Evolutionary conservation across 1,140 invertebrate genomes (phyloP).

Genomic region (Cyclargus thomasi): DNA sequence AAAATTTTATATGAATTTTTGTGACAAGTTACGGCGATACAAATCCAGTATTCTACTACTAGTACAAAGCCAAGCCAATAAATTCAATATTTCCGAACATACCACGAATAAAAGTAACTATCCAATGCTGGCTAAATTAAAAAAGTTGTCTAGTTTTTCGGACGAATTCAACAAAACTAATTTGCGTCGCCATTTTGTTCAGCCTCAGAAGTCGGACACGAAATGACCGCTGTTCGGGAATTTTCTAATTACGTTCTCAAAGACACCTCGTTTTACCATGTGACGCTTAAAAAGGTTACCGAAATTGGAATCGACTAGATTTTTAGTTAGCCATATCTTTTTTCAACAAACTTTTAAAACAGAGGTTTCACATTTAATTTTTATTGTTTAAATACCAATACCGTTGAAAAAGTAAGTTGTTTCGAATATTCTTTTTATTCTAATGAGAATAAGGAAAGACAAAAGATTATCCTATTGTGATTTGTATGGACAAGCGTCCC

Average conservation of each 20-base stretch:
- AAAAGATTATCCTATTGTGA: too few species aligned
- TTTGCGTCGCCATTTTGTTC: slow-evolving; percentile 44
- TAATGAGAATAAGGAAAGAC: too few species aligned
- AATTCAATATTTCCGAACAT: not conserved
- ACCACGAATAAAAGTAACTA: not conserved
- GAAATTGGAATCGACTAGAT: slow-evolving; percentile 57
- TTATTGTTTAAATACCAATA: not conserved
- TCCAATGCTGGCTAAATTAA: not conserved
- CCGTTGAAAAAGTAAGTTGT: too few species aligned
- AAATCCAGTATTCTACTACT: not conserved
- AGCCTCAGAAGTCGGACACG: slow-evolving; percentile 30
- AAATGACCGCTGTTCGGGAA: slow-evolving; percentile 62
- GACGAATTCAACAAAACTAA: slow-evolving; percentile 59
- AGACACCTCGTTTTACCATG: slow-evolving; percentile 71
- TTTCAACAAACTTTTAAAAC: too few species aligned
- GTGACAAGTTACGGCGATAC: too few species aligned
- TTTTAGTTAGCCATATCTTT: not conserved
- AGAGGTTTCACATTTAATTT: not conserved
- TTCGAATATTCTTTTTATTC: too few species aligned
- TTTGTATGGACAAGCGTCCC: too few species aligned
- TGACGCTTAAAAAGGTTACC: slow-evolving; percentile 70
- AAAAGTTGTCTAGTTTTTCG: slow-evolving; percentile 15
- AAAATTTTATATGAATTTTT: too few species aligned
- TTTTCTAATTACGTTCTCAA: slow-evolving; percentile 75
- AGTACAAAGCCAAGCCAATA: not conserved